A percentile compares a stretch with the other conserved stretches of the same genome.
These are phyloP conservation scores for Drosophila azteca DNA, from an alignment of 1,140 invertebrate species.

Conservation along the genomic window DNA sequence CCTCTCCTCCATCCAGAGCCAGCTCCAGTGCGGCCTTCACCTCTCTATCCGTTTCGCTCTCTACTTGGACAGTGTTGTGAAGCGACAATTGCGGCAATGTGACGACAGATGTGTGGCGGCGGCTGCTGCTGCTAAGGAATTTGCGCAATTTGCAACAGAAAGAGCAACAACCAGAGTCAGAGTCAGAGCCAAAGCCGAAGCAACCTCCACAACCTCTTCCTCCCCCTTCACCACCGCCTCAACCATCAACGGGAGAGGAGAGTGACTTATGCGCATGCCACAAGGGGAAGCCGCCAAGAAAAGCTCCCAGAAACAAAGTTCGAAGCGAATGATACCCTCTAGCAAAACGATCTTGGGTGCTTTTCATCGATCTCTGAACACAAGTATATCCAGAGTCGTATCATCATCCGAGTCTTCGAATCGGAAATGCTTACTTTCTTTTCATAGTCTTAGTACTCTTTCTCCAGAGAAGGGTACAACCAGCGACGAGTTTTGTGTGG, in stretches of 20 bases:
- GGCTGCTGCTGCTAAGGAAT: conserved; percentile 54
- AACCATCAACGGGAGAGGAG: conserved; percentile 17
- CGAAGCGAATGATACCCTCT: conserved; percentile 8
- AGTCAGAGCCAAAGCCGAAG: background rate
- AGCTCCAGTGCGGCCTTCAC: conserved; percentile 41
- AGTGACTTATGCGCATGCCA: conserved; percentile 73
- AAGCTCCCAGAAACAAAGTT: no score
- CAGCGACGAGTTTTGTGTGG: conserved; percentile 59
- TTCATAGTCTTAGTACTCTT: no score
- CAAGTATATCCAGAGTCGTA: no score
- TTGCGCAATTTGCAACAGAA: conserved; percentile 67
- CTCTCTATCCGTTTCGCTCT: conserved; percentile 10
- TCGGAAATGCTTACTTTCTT: no score
- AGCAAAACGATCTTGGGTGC: conserved; percentile 1
- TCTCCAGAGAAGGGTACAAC: conserved; percentile 10
- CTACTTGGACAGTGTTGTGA: conserved; percentile 23
- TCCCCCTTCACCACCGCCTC: no score
- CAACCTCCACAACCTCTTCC: conserved; percentile 3
- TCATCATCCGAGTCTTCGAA: no score
- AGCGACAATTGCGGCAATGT: conserved; percentile 41
- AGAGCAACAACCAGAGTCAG: conserved; percentile 14
- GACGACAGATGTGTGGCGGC: conserved; percentile 64
- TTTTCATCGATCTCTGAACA: no score
- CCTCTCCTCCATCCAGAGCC: no score
- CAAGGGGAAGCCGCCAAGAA: no score